Base-by-base conservation (phyloP, 2,888 invertebrate species). In the Ophonus ardosiacus region DNA sequence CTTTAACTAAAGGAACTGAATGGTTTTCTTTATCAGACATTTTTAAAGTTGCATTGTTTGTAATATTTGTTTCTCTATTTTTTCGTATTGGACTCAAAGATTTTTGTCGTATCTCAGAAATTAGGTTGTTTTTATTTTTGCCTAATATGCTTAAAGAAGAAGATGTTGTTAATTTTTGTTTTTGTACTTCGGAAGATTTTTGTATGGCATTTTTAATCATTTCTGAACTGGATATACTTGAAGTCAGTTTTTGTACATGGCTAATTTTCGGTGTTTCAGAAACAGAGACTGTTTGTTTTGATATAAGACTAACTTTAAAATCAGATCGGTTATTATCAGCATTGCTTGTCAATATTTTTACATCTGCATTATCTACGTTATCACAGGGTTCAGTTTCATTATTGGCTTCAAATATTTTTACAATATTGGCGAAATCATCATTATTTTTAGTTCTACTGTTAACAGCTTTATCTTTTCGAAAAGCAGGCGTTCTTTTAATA, bases 401-500 rank as follows among this genome's bases (percentile, higher is more conserved):
- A 8, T 82, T 81, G n/a, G 78, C 82, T 21, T 63, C 78, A 74
- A 86, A 40, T 7, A 76, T 43, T 59, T 78, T 85, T 13, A 81
- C 43, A 51, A 86, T 87, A 10, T 68, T 81, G 13, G 81, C 68
- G 56, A 81, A 81, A 43, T 63, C 56, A n/a, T 68, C 81, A 57
- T 31, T 31, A 13, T n/a, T 51, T 71, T 81, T 82, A 5, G 59
- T 21, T 71, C 71, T 18, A 43, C 43, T 63, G 59, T 74, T 83
- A 0, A 63, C 40, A 15, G 17, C 18, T 59, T 89, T 92, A 86
- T 93, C 93, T 83, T 92, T 90, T 61, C 93, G 90, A 88, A 94
- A 94, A 0, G 93, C 93, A 8, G 93, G 93, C 38, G 92, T 93
- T 79, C 93, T 89, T 88, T 93, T 93, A n/a, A 93, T 93, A 80